Evolutionary conservation across 1,140 invertebrate species (phyloP).

Genomic region (Solenopsis fugax): DNA sequence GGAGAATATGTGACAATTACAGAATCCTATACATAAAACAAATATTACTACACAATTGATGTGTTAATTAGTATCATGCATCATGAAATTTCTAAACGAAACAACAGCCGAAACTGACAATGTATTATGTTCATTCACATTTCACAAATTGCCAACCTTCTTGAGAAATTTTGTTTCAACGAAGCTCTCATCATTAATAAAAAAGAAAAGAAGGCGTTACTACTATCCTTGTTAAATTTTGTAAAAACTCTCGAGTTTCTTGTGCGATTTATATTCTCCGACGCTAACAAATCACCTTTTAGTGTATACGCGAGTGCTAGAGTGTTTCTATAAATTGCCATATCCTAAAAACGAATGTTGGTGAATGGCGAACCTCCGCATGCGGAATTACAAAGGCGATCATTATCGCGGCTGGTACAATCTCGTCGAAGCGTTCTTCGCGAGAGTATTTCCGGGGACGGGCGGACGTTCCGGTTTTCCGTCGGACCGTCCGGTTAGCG

Average conservation of each 20-base stretch:
- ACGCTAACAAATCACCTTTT: neutral
- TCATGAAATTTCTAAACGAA: neutral
- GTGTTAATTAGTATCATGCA: neutral
- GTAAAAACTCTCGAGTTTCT: neutral
- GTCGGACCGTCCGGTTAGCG: conserved; percentile 69
- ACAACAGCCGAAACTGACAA: neutral
- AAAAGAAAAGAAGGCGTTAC: neutral
- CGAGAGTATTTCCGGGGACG: conserved; percentile 21
- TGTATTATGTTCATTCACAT: neutral
- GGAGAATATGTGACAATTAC: neutral
- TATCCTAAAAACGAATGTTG: neutral
- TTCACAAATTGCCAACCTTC: neutral
- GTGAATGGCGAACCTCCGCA: neutral
- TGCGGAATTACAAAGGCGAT: conserved; percentile 19
- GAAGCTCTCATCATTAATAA: neutral
- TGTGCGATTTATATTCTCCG: neutral
- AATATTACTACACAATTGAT: neutral
- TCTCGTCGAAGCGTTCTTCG: conserved; percentile 12
- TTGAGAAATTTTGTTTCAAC: neutral
- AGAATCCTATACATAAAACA: neutral
- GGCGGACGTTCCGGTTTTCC: conserved; percentile 77
- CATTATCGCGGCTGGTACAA: conserved; percentile 27
- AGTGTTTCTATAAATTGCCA: neutral
- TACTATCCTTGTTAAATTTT: neutral
- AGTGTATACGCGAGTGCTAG: too few relatives aligned